phyloP scores from a whole-genome alignment of 2,797 vertebrate species.

The Hoplostethus atlanticus region DNA sequence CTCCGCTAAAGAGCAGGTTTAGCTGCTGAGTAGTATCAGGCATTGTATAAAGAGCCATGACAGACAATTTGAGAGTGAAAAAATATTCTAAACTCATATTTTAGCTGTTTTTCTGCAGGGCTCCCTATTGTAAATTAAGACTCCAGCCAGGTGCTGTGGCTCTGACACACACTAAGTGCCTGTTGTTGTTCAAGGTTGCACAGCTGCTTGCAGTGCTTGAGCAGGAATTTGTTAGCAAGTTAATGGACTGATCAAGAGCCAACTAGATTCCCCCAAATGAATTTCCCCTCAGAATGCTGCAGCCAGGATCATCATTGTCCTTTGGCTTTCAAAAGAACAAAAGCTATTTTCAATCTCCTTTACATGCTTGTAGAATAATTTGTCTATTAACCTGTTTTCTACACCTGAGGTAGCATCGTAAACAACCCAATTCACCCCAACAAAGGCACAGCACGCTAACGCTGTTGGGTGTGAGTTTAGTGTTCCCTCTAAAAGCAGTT shows the following conservation, averaged over 20 bases:
- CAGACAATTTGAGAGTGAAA: neutral
- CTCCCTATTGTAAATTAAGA: neutral
- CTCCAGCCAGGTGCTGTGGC: neutral
- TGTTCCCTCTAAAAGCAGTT: too few species aligned
- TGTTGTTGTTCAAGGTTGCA: constrained; percentile 27
- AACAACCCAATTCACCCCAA: too few species aligned
- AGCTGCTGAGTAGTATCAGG: too few species aligned
- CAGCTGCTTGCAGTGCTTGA: constrained; percentile 25
- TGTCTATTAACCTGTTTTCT: neutral
- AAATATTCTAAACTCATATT: neutral
- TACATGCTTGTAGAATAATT: neutral
- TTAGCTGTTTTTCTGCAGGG: neutral
- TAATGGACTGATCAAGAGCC: constrained; percentile 33
- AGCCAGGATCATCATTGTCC: constrained; percentile 19
- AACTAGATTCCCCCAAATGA: constrained; percentile 19
- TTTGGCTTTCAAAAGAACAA: constrained; percentile 5
- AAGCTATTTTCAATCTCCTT: neutral
- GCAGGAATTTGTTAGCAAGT: constrained; percentile 29
- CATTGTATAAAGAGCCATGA: neutral
- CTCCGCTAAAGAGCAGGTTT: too few species aligned
- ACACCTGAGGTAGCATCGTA: neutral
- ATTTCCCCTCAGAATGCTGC: constrained; percentile 26
- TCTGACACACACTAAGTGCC: neutral
- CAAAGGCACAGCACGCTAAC: too few species aligned
- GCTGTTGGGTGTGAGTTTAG: too few species aligned